Conservation (phyloP, 1,140 invertebrate species). For the Drosophila burlai region DNA sequence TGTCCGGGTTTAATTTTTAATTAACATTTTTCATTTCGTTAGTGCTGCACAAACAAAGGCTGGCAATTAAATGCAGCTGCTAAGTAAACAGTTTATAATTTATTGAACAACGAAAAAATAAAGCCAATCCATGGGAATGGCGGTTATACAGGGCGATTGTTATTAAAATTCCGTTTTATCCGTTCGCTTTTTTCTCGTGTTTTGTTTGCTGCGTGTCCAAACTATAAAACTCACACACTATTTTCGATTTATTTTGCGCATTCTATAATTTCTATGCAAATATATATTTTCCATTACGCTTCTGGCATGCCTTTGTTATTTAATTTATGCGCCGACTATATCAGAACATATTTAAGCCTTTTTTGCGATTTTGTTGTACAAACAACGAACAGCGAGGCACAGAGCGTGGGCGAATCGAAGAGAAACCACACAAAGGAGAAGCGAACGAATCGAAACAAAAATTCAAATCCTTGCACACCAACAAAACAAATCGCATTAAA, state of each 20-base stretch:
- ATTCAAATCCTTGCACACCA: constrained; percentile 77
- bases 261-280: constrained; percentile 71
- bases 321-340: constrained; percentile 64
- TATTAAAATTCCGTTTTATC: constrained; percentile 32
- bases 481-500: constrained; percentile 57
- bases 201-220: constrained; percentile 62
- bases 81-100: constrained; percentile 74
- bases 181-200: constrained; percentile 40
- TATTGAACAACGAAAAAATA: constrained; percentile 41
- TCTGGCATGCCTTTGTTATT: constrained; percentile 74
- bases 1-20: constrained; percentile 46
- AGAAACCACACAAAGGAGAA: constrained; percentile 28
- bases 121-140: constrained; percentile 43
- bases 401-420: constrained; percentile 67
- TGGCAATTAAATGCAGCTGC: constrained; percentile 68
- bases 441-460: constrained; percentile 36
- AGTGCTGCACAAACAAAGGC: constrained; percentile 69
- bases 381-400: constrained; percentile 65
- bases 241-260: constrained; percentile 67
- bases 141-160: constrained; percentile 23
- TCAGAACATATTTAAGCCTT: constrained; percentile 42
- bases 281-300: constrained; percentile 67
- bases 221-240: constrained; percentile 61
- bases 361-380: constrained; percentile 51
- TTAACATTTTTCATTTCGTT: constrained; percentile 40